Percentiles rank a stretch among this genome's conserved stretches.
Evolutionary conservation across 2,113 vertebrate species (phyloP).

Genomic region (Thryonomys swinderianus): DNA sequence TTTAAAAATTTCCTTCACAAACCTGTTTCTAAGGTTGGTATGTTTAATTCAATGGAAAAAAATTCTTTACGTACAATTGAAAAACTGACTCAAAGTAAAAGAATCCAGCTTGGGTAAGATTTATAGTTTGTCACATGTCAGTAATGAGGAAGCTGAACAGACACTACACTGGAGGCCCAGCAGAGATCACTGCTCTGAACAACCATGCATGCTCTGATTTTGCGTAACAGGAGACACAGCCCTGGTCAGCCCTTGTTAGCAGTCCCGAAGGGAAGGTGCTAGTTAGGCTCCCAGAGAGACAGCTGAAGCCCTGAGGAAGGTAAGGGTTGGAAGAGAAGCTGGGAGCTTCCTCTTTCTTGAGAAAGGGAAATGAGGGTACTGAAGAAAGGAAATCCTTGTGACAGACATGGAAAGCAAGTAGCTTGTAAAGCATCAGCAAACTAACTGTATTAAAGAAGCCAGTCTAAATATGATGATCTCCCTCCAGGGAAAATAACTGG

Average conservation of each 20-base stretch:
- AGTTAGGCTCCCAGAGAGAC: not conserved
- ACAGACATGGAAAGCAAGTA: not conserved
- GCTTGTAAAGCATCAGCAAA: not conserved
- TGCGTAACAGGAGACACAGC: not conserved
- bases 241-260: not conserved
- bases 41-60: slow-evolving; percentile 47
- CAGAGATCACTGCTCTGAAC: not conserved
- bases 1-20: slow-evolving; percentile 55
- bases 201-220: not conserved
- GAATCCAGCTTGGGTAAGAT: slow-evolving; percentile 42
- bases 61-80: slow-evolving; percentile 25
- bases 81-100: slow-evolving; percentile 65
- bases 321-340: not conserved
- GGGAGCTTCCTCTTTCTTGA: no score
- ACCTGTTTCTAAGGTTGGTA: slow-evolving; percentile 58
- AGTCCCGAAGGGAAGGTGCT: not conserved
- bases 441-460: not conserved
- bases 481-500: not conserved
- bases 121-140: not conserved
- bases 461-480: not conserved
- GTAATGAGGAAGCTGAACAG: slow-evolving; percentile 29
- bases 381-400: not conserved
- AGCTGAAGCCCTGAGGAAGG: not conserved
- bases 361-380: not conserved
- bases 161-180: not conserved